phyloP scores from a whole-genome alignment of 2,113 vertebrate species.

The Terrapene triunguis region DNA sequence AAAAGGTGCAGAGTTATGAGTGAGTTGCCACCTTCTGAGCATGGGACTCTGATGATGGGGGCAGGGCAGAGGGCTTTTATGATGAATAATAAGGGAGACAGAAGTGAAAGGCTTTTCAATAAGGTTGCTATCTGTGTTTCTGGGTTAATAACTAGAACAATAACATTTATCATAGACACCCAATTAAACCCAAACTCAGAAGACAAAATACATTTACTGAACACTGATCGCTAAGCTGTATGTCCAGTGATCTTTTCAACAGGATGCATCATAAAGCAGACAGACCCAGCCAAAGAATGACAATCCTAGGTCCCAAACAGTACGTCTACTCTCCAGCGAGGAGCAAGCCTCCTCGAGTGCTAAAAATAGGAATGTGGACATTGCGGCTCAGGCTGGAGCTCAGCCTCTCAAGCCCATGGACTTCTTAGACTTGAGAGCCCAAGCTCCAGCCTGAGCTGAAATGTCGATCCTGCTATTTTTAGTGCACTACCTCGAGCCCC shows the following conservation, averaged over 20 bases:
- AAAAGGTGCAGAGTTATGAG: not conserved
- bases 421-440: not conserved
- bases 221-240: conserved; percentile 5
- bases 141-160: not conserved
- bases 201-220: conserved; percentile 22
- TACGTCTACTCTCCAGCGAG: not conserved
- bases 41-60: not conserved
- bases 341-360: not conserved
- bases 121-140: not conserved
- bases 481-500: not conserved
- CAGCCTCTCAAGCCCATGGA: not conserved
- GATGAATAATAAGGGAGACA: not conserved
- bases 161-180: not conserved
- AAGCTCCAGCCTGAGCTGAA: not conserved
- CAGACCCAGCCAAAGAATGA: conserved; percentile 51
- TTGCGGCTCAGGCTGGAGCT: not conserved
- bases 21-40: not conserved
- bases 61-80: not conserved
- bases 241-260: conserved; percentile 54
- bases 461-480: not conserved
- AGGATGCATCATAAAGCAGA: conserved; percentile 29
- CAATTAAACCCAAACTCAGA: conserved; percentile 1
- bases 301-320: conserved; percentile 40
- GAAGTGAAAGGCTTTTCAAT: not conserved
- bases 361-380: not conserved